Evolutionary conservation across 2,888 invertebrate species (phyloP).

Genomic region (Hirtodrosophila trivittata): DNA sequence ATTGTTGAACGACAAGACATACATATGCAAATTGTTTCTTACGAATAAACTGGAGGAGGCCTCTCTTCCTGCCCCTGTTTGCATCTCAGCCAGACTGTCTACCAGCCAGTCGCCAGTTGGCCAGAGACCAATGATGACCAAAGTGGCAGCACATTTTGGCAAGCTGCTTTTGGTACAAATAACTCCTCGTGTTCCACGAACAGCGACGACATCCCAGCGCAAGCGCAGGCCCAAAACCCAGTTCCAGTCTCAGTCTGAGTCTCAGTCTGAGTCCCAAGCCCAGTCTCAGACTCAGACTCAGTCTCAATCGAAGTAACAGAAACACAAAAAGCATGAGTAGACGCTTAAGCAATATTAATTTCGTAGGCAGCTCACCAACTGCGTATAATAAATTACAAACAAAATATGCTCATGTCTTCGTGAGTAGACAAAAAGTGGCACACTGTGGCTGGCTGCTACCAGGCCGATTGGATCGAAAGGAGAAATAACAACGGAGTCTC

Average conservation of each 20-base stretch:
- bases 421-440: slow-evolving; percentile 74
- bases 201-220: slow-evolving; percentile 74
- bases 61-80: background rate
- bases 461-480: slow-evolving; percentile 35
- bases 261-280: background rate
- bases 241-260: background rate
- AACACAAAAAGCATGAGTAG: slow-evolving; percentile 33
- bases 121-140: slow-evolving; percentile 9
- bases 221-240: background rate
- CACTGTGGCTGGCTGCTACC: slow-evolving; percentile 28
- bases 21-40: slow-evolving; percentile 81
- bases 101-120: no score
- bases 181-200: slow-evolving; percentile 55
- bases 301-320: background rate
- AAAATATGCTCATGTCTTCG: slow-evolving; percentile 78
- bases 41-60: slow-evolving; percentile 66
- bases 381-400: slow-evolving; percentile 80
- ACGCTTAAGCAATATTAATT: slow-evolving; percentile 62
- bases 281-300: background rate
- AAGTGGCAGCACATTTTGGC: slow-evolving; percentile 43
- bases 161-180: slow-evolving; percentile 51
- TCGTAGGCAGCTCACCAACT: slow-evolving; percentile 75
- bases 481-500: slow-evolving; percentile 31
- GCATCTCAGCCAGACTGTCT: no score
- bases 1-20: slow-evolving; percentile 71